Base-by-base conservation (phyloP, 2,797 vertebrate species). In the Buphagus erythrorhynchus region DNA sequence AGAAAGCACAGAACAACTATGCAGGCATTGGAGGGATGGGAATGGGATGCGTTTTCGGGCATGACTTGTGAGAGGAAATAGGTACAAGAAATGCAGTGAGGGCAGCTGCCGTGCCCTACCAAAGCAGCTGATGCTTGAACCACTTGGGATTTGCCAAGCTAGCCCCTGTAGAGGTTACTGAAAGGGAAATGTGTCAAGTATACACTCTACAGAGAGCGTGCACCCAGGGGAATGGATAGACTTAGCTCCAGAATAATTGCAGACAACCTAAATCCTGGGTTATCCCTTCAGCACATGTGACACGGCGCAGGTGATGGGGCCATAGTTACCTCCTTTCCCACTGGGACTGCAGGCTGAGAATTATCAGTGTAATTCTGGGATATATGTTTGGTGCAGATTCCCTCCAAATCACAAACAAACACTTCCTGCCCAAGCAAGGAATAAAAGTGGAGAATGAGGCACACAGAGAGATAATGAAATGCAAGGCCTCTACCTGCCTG, bases 401-500 rank as follows among this genome's bases (percentile, higher is more conserved):
- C 29, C 26, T 62, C 55, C 15, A 48, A 79, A 51, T 36, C 55
- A 43, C 16, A 31, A 10, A 48, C 29, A 43, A 65, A 61, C 19
- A 2, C 7, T 42, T 76, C 18, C 31, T 51, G 26, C 38, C 42
- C 38, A 11, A 26, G 14, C 11, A 31, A 20, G 19, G 26, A 45
- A 42, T 40, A 17, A 10, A 67, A 69, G 20, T 1, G 0, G 28
- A 66, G 29, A 78, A 65, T 26, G 69, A 72, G 76, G 35, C 33
- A 24, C 0, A 0, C 5, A 7, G 43, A 78, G 55, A 0, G 1
- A 19, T 13, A 46, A 42, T 6, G 36, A 45, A 66, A 59, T 66
- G 36, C 31, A 38, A 68, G 33, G n/a, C 40, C 18, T 63, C 18
- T 72, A 46, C 26, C 24, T 66, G 31, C n/a, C 35, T 78, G 28